Evolutionary conservation across 2,888 invertebrate genomes (phyloP).

Genomic region (Schrankia costaestrigalis): DNA sequence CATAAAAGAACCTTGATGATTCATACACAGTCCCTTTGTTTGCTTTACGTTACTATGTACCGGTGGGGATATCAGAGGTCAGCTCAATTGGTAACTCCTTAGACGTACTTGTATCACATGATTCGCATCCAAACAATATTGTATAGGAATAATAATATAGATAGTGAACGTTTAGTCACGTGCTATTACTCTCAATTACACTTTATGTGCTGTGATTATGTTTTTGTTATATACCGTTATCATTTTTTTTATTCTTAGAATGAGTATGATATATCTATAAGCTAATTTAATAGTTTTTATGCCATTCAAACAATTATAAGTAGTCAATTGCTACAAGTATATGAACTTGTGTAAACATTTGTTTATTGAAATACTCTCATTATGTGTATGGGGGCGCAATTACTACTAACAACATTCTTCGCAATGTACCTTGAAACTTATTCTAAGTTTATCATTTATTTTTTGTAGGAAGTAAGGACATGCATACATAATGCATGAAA

Average conservation of each 20-base stretch:
- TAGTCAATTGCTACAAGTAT: too few relatives aligned
- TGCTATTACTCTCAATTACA: constrained; percentile 32
- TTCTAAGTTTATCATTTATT: too few relatives aligned
- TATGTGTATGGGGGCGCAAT: too few relatives aligned
- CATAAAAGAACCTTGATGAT: constrained; percentile 29
- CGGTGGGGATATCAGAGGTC: constrained; percentile 23
- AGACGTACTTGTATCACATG: constrained; percentile 26
- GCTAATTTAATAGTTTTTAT: neutral
- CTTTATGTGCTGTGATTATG: constrained; percentile 21
- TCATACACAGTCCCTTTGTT: constrained; percentile 26
- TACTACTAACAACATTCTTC: too few relatives aligned
- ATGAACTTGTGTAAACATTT: too few relatives aligned
- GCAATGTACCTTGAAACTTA: too few relatives aligned
- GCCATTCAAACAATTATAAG: neutral
- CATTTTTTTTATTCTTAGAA: constrained; percentile 18
- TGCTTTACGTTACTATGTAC: constrained; percentile 7
- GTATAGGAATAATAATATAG: constrained; percentile 29
- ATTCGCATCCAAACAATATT: constrained; percentile 28
- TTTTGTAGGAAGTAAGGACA: too few relatives aligned
- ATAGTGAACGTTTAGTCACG: constrained; percentile 27
- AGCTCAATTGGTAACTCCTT: constrained; percentile 26
- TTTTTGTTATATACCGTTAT: constrained; percentile 21
- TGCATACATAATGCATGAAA: too few relatives aligned
- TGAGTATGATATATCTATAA: constrained; percentile 7
- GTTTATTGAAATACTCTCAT: too few relatives aligned